A percentile compares a stretch with the other conserved stretches of the same genome.
phyloP scores from a whole-genome alignment of 2,888 invertebrate species.

The Anoplius nigerrimus region DNA sequence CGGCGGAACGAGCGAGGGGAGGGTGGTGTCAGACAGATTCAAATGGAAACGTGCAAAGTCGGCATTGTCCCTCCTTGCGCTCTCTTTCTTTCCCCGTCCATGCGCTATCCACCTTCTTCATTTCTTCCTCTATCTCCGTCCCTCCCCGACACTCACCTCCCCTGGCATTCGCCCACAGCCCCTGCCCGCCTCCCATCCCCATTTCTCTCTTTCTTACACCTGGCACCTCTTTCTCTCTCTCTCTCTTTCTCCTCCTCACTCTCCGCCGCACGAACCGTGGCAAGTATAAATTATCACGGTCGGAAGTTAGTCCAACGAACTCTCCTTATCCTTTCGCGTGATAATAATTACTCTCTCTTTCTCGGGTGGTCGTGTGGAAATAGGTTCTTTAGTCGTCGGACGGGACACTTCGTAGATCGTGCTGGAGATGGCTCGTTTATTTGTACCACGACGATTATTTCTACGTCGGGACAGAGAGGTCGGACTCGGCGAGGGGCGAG shows the following conservation, averaged over 20 bases:
- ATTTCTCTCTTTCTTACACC: neutral
- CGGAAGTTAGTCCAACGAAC: conserved; percentile 67
- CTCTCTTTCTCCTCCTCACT: conserved; percentile 11
- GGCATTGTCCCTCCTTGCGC: conserved; percentile 42
- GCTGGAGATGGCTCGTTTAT: conserved; percentile 50
- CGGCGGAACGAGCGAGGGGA: too few relatives aligned
- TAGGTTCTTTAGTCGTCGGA: conserved; percentile 56
- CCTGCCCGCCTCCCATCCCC: neutral
- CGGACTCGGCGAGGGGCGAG: neutral
- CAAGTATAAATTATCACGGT: conserved; percentile 66
- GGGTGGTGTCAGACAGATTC: conserved; percentile 36
- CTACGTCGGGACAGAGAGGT: conserved; percentile 3
- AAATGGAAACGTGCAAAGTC: conserved; percentile 51
- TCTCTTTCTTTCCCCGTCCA: conserved; percentile 28
- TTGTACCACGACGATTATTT: conserved; percentile 51
- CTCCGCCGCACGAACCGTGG: conserved; percentile 52
- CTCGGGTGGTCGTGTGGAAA: conserved; percentile 52
- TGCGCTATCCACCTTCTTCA: conserved; percentile 1
- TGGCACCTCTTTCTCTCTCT: neutral
- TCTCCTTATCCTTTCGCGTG: conserved; percentile 68
- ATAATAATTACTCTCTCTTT: conserved; percentile 67
- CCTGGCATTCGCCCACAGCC: too few relatives aligned
- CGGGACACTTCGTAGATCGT: conserved; percentile 57
- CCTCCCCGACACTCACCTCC: too few relatives aligned
- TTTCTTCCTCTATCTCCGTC: neutral